Evolutionary conservation across 2,888 invertebrate genomes (phyloP).

Genomic region (Thereva unica): DNA sequence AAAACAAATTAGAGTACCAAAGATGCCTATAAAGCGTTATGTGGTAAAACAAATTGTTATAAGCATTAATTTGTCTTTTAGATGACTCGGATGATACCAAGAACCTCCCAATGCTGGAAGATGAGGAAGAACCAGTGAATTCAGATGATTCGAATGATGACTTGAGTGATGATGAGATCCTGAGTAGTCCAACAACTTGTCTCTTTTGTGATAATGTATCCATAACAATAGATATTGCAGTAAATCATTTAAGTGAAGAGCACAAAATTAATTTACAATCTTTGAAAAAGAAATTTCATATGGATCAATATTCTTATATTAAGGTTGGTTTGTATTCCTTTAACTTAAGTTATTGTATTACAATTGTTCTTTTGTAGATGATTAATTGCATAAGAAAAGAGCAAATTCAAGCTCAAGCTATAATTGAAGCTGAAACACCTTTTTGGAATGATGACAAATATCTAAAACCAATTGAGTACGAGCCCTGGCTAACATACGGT

Average conservation of each 20-base stretch:
- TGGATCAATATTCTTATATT: slow-evolving; percentile 82
- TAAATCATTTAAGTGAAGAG: slow-evolving; percentile 67
- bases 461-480: slow-evolving; percentile 74
- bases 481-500: slow-evolving; percentile 85
- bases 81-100: too few relatives aligned
- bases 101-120: too few relatives aligned
- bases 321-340: slow-evolving; percentile 55
- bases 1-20: too few relatives aligned
- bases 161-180: background rate
- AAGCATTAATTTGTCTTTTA: too few relatives aligned
- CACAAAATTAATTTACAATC: slow-evolving; percentile 70
- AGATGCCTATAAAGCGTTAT: too few relatives aligned
- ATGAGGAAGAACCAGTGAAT: slow-evolving; percentile 13
- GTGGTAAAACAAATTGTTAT: too few relatives aligned
- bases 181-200: slow-evolving; percentile 59
- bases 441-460: slow-evolving; percentile 79
- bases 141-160: slow-evolving; percentile 24
- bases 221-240: slow-evolving; percentile 66
- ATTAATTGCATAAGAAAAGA: slow-evolving; percentile 77
- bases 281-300: slow-evolving; percentile 70
- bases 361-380: slow-evolving; percentile 54
- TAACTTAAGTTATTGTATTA: too few relatives aligned
- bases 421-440: slow-evolving; percentile 61
- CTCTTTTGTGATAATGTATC: slow-evolving; percentile 72
- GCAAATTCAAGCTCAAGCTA: slow-evolving; percentile 62